Conservation (phyloP, 2,797 vertebrate genomes). For the Leptoclinus maculatus region DNA sequence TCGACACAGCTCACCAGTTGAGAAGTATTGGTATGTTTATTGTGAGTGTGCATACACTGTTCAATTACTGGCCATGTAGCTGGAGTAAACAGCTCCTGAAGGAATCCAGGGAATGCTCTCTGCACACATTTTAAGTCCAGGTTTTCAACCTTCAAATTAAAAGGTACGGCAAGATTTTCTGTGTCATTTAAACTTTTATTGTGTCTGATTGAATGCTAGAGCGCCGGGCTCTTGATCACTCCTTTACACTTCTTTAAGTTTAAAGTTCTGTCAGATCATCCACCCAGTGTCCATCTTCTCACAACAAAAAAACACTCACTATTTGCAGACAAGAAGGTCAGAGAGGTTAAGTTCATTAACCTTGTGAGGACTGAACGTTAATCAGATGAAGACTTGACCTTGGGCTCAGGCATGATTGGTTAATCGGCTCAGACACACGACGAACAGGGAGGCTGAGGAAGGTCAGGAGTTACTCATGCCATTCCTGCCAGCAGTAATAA, state of each 20-base stretch:
- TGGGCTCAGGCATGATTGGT: conserved; percentile 58
- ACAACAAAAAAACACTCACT: neutral
- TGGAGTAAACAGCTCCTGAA: conserved; percentile 18
- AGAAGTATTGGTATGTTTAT: conserved; percentile 11
- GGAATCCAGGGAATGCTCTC: neutral
- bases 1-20: conserved; percentile 16
- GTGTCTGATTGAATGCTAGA: neutral
- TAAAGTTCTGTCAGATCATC: neutral
- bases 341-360: conserved; percentile 62
- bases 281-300: neutral
- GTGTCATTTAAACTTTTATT: neutral
- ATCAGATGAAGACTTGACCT: conserved; percentile 70
- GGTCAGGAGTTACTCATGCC: conserved; percentile 74
- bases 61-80: conserved; percentile 22
- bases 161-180: neutral
- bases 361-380: conserved; percentile 31
- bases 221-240: neutral
- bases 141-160: neutral
- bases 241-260: neutral
- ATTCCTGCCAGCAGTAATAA: conserved; percentile 42
- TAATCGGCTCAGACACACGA: conserved; percentile 64
- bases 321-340: conserved; percentile 24
- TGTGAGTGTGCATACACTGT: conserved; percentile 3
- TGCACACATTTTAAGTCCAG: conserved; percentile 8
- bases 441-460: conserved; percentile 49